These are phyloP conservation scores for Rhagium mordax DNA, from an alignment of 2,888 invertebrate species.

Conservation along the genomic window DNA sequence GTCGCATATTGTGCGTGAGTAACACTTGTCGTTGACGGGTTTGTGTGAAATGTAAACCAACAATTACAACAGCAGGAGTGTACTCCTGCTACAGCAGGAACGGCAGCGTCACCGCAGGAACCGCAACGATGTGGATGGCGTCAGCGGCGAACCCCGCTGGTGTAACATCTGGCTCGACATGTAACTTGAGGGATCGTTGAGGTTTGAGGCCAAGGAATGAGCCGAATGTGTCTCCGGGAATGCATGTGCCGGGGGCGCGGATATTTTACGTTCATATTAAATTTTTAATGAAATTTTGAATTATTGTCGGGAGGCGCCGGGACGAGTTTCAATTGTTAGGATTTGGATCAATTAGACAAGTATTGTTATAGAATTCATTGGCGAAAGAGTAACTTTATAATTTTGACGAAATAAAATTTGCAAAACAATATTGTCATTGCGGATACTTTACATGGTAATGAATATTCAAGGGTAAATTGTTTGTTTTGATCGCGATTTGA, in stretches of 20 bases:
- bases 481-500: no score
- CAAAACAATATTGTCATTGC: no score
- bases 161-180: constrained; percentile 61
- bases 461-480: no score
- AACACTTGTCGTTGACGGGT: constrained; percentile 58
- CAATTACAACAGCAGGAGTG: constrained; percentile 47
- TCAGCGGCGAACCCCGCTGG: constrained; percentile 46
- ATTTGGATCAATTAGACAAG: no score
- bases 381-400: no score
- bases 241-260: constrained; percentile 37
- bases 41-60: constrained; percentile 46
- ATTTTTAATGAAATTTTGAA: constrained; percentile 55
- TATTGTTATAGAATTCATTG: no score
- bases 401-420: no score
- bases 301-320: constrained; percentile 37
- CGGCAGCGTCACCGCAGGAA: constrained; percentile 42
- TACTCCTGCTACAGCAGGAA: constrained; percentile 25
- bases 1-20: constrained; percentile 41
- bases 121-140: constrained; percentile 43
- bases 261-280: constrained; percentile 49
- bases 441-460: no score
- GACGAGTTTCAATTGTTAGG: no score
- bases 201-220: constrained; percentile 46
- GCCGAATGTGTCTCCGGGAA: constrained; percentile 43
- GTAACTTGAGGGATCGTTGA: constrained; percentile 58